Evolutionary conservation across 37 sponge, comb jelly and placozoan species (phyloP).

Genomic region (Bolinopsis microptera): DNA sequence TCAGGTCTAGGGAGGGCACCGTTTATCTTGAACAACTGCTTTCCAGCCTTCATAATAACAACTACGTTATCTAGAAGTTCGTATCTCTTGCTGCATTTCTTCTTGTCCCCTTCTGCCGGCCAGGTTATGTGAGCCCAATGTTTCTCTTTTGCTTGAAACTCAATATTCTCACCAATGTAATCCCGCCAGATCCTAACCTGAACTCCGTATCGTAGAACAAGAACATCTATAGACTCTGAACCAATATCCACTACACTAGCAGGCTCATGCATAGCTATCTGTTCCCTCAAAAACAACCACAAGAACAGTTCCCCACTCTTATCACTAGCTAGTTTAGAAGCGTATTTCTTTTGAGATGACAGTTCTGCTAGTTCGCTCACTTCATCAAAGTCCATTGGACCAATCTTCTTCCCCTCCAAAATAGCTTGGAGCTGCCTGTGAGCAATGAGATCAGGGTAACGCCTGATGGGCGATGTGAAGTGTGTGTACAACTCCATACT

Average conservation of each 20-base stretch:
- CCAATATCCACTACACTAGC: neutral
- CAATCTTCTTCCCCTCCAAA: neutral
- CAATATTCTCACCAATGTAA: neutral
- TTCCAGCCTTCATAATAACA: neutral
- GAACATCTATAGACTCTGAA: neutral
- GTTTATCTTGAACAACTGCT: neutral
- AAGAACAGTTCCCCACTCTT: constrained; percentile 34
- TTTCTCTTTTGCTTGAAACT: constrained; percentile 1
- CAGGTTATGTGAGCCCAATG: constrained; percentile 4
- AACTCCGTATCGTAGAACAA: neutral
- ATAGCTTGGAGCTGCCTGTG: constrained; percentile 75
- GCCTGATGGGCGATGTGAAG: constrained; percentile 95
- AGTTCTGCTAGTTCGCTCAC: constrained; percentile 3
- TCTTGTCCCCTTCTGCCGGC: neutral
- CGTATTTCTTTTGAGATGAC: neutral
- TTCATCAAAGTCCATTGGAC: constrained; percentile 22
- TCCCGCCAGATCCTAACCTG: constrained; percentile 3
- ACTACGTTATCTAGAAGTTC: constrained; percentile 6
- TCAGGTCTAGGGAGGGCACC: constrained; percentile 23
- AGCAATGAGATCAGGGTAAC: constrained; percentile 93
- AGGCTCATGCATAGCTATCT: neutral
- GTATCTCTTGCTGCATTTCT: neutral
- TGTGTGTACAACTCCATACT: constrained; percentile 91
- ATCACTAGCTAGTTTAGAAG: constrained; percentile 32
- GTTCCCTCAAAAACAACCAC: constrained; percentile 2